Evolutionary conservation across 2,797 vertebrate species (phyloP).

Genomic region (Takifugu ocellatus): DNA sequence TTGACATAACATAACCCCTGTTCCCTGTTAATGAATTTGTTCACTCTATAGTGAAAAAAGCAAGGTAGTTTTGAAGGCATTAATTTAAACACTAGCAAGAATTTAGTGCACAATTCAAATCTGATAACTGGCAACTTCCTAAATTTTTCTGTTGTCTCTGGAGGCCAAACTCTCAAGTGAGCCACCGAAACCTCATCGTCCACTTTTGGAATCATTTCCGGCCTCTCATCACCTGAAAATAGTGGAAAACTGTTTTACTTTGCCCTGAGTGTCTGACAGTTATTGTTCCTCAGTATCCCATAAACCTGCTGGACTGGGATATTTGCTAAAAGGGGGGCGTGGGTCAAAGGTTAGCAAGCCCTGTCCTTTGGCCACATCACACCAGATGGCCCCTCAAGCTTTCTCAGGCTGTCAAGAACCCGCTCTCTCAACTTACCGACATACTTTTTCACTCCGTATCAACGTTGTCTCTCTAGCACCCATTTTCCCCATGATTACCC

Average conservation of each 20-base stretch:
- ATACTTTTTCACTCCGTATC: slow-evolving; percentile 34
- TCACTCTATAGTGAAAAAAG: slow-evolving; percentile 12
- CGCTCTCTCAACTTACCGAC: slow-evolving; percentile 35
- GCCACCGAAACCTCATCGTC: slow-evolving; percentile 38
- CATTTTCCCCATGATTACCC: slow-evolving; percentile 11
- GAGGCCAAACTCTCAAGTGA: slow-evolving; percentile 53
- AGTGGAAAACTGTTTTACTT: slow-evolving; percentile 41
- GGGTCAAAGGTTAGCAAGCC: slow-evolving; percentile 76
- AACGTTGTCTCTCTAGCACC: slow-evolving; percentile 34
- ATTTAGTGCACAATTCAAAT: slow-evolving; percentile 21
- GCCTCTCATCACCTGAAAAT: slow-evolving; percentile 59
- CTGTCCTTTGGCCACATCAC: slow-evolving; percentile 74
- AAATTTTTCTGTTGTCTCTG: slow-evolving; percentile 31
- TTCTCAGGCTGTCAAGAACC: slow-evolving; percentile 77
- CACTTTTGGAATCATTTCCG: slow-evolving; percentile 39
- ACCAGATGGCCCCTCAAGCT: slow-evolving; percentile 79
- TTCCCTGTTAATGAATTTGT: slow-evolving; percentile 34
- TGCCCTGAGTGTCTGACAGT: slow-evolving; percentile 56
- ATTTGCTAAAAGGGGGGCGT: slow-evolving; percentile 80
- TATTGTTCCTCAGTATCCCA: slow-evolving; percentile 77
- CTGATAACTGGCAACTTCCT: slow-evolving; percentile 4
- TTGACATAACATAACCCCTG: slow-evolving; percentile 45
- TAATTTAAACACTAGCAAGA: neutral
- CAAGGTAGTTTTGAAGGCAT: neutral
- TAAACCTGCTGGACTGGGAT: slow-evolving; percentile 74